Evolutionary conservation across 2,888 invertebrate species (phyloP).

Genomic region (Agrochola litura): DNA sequence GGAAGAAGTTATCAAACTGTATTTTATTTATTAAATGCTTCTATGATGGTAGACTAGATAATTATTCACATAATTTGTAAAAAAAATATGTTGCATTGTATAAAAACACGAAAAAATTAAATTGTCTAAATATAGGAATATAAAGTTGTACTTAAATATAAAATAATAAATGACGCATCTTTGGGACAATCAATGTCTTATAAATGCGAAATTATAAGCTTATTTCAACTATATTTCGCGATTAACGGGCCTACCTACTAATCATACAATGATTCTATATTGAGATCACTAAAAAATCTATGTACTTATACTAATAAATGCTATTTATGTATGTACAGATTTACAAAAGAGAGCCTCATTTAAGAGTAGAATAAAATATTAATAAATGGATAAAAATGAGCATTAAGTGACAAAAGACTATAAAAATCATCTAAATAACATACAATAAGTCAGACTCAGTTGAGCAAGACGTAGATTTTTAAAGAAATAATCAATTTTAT

Average conservation of each 20-base stretch:
- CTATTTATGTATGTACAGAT: conserved; percentile 69
- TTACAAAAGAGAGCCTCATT: conserved; percentile 64
- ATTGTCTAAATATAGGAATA: conserved; percentile 28
- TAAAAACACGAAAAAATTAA: conserved; percentile 2
- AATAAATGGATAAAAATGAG: conserved; percentile 58
- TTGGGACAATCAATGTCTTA: not conserved
- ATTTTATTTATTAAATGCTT: conserved; percentile 29
- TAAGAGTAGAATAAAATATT: conserved; percentile 26
- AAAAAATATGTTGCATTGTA: conserved; percentile 6
- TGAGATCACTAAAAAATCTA: conserved; percentile 72
- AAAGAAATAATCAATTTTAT: conserved; percentile 37
- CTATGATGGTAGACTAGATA: conserved; percentile 43
- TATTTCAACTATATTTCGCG: conserved; percentile 20
- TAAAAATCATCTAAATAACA: conserved; percentile 49
- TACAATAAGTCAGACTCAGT: conserved; percentile 54
- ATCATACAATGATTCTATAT: conserved; percentile 51
- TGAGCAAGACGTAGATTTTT: conserved; percentile 59
- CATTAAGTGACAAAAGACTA: conserved; percentile 34
- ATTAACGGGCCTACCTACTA: conserved; percentile 21
- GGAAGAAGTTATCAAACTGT: not conserved
- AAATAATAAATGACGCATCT: not conserved
- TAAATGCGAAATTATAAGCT: not conserved
- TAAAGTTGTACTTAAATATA: conserved; percentile 47
- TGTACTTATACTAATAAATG: conserved; percentile 70
- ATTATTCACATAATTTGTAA: not conserved